Evolutionary conservation across 2,888 invertebrate genomes (phyloP), one percentile per base, ranked within the genome.

Genomic region (Oegoconia quadripuncta): DNA sequence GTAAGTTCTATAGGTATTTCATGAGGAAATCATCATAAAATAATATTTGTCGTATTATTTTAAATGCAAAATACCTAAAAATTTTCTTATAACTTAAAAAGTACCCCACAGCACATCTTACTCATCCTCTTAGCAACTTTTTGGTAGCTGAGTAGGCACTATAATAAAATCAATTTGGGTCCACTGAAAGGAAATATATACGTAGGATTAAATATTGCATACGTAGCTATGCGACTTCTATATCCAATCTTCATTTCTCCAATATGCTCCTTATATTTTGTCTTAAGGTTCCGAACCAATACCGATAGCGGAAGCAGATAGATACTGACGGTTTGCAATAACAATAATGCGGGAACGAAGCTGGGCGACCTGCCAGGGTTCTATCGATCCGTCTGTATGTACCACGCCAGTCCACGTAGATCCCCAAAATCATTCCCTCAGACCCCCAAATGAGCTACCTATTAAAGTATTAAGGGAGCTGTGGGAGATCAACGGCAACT

Each of bases 281-380:
- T 78, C 72, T 73, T 57, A 56, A 52, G 68, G 70, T 66, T 66
- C 64, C 65, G 71, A 74, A 72, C 73, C 82, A 79, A 83, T 64
- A 52, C 58, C 59, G 38, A 63, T 73, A 67, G 68, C 67, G 76
- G 79, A 76, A 81, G 72, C 69, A 67, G 67, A 75, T 74, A 78
- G 82, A 81, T 76, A 76, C 74, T 67, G 76, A 72, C 74, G 74
- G 71, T 65, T 73, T 70, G 83, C 82, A 83, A 86, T 86, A 86
- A 86, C 84, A 84, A 84, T 86, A 84, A 84, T 83, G 84, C 73
- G 83, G 81, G 72, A 70, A 69, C 75, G 75, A 67, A 74, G 77
- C 78, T 80, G 83, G 84, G 86, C 86, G 82, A 79, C 79, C 80
- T 86, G 86, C 86, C 86, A 86, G 84, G 72, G 65, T 74, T 64